Percentiles rank a stretch among this genome's conserved stretches.
Evolutionary conservation across 2,888 invertebrate species (phyloP).

Genomic region (Ormyrus pomaceus): DNA sequence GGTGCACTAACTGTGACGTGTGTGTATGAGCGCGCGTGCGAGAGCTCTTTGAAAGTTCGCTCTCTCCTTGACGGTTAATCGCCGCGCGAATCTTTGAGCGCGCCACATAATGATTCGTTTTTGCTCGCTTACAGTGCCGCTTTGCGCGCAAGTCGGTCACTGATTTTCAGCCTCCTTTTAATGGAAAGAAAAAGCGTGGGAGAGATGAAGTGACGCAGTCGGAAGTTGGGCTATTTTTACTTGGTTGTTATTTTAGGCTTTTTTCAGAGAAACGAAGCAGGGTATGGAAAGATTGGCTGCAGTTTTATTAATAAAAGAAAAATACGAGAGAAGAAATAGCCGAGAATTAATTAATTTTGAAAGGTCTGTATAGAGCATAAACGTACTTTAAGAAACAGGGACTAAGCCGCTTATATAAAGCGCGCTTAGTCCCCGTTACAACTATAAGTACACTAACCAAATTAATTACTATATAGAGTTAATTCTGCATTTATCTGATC

Average conservation of each 20-base stretch:
- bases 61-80: constrained; percentile 2
- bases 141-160: constrained; percentile 26
- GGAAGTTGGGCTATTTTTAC: too few species aligned
- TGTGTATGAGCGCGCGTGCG: not conserved
- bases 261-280: too few species aligned
- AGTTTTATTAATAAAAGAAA: too few species aligned
- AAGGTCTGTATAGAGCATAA: not conserved
- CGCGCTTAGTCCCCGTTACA: not conserved
- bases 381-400: constrained; percentile 2
- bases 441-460: constrained; percentile 14
- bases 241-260: too few species aligned
- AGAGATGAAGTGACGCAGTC: too few species aligned
- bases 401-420: constrained; percentile 9
- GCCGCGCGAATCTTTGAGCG: constrained; percentile 33
- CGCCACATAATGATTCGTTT: constrained; percentile 25
- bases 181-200: not conserved
- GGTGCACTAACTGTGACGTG: not conserved
- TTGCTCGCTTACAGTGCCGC: constrained; percentile 1
- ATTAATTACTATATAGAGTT: constrained; percentile 5
- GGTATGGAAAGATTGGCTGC: too few species aligned
- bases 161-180: not conserved
- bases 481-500: too few species aligned
- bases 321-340: too few species aligned
- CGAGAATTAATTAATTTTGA: too few species aligned
- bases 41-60: constrained; percentile 4